Base-by-base conservation (phyloP, 1,140 invertebrate genomes). In the Sesamia nonagrioides region DNA sequence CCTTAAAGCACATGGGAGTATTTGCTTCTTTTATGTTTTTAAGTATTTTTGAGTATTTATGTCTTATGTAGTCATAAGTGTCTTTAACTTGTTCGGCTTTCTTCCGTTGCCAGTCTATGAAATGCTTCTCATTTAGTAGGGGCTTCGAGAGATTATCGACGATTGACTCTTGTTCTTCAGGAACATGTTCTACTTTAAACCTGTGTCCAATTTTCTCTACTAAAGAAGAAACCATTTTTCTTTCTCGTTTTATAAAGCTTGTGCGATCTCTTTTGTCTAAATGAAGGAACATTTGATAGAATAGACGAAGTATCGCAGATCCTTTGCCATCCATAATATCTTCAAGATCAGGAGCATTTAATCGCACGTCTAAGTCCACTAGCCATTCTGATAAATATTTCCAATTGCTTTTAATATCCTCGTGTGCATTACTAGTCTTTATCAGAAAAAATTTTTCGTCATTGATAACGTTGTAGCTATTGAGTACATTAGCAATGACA, bases 201-300 rank as follows among this genome's bases (percentile, higher is more conserved):
- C 90, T 84, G 84, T 94, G 87, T 76, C 91, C 78, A 60, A 92
- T 76, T 89, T 95, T 87, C 37, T 91, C 50, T 78, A 93, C 76
- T 84, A 94, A 82, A 77, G 83, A 74, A 58, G 95, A 90, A 77
- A 92, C 82, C 90, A 89, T 89, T 82, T 95, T 92, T 77, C 92
- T 91, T 75, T 96, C 94, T 50, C 91, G 82, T 69, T 95, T 95
- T 35, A 96, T 95, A 80, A 96, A 96, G 77, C 96, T 89, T 50
- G 95, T 88, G 17, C 92, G 88, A 86, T 96, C 95, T 83, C 95
- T 95, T 80, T 95, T 95, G 63, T 96, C 95, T n/a, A 97, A 89
- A 78, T 92, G 91, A 17, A 96, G 87, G 84, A 96, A 96, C 13
- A 96, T 82, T 88, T 96, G 95, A 88, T 96, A 96, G 84, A 96